Conservation (phyloP, 2,888 invertebrate species). For the Scrobipalpa costella region DNA sequence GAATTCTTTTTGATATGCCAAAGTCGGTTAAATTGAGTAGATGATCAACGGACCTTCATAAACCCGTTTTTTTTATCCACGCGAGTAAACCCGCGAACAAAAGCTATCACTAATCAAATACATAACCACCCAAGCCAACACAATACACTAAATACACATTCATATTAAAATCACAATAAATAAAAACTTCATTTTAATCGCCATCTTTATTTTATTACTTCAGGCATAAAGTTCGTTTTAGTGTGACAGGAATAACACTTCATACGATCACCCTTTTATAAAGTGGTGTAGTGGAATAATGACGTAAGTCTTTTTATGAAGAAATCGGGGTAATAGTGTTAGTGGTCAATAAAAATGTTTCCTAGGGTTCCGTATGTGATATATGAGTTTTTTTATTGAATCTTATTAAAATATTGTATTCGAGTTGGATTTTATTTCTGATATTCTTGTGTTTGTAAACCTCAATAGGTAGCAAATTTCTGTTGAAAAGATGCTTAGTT, state of each 20-base stretch:
- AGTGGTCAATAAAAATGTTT: slow-evolving; percentile 8
- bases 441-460: not conserved
- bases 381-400: not conserved
- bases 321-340: slow-evolving; percentile 23
- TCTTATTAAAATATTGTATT: not conserved
- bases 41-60: not conserved
- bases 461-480: too few relatives aligned
- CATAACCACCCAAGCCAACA: slow-evolving; percentile 39
- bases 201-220: slow-evolving; percentile 12
- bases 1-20: not conserved
- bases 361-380: slow-evolving; percentile 22
- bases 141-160: slow-evolving; percentile 42
- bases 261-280: slow-evolving; percentile 25
- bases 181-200: not conserved
- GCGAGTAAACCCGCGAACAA: slow-evolving; percentile 25
- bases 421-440: not conserved
- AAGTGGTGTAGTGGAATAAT: slow-evolving; percentile 23
- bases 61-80: slow-evolving; percentile 12
- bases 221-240: slow-evolving; percentile 26
- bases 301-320: slow-evolving; percentile 21
- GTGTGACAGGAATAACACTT: not conserved
- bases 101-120: slow-evolving; percentile 31
- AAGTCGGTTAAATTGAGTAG: not conserved
- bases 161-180: slow-evolving; percentile 42
- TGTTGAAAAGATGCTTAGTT: too few relatives aligned